Evolutionary conservation across 2,888 invertebrate genomes (phyloP).

Genomic region (Leptinotarsa haldemani): DNA sequence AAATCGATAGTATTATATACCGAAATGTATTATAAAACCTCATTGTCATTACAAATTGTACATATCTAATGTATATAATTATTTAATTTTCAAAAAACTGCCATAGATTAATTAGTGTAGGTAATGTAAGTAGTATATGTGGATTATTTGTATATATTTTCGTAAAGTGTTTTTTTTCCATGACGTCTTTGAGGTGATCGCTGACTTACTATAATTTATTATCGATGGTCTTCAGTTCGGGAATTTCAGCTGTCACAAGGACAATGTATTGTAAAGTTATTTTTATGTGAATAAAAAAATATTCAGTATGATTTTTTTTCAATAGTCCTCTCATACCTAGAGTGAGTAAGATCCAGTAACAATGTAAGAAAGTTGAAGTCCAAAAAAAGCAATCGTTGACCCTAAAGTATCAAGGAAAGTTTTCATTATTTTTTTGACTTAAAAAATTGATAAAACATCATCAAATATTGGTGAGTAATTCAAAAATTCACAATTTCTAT

Average conservation of each 20-base stretch:
- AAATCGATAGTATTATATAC: constrained; percentile 29
- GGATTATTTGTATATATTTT: constrained; percentile 20
- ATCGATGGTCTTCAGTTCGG: no score
- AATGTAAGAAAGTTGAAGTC: no score
- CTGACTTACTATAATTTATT: neutral
- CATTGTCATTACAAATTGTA: constrained; percentile 51
- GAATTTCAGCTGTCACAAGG: neutral
- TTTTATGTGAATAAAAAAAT: neutral
- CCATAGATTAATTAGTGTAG: constrained; percentile 32
- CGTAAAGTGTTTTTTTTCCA: constrained; percentile 6
- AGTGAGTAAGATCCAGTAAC: no score
- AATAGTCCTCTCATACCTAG: no score
- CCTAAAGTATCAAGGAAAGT: no score
- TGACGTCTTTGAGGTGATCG: neutral
- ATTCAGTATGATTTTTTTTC: no score
- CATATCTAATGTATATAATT: constrained; percentile 50
- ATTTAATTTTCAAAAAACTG: constrained; percentile 46
- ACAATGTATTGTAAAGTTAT: neutral
- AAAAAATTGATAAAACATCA: no score
- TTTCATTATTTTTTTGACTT: no score
- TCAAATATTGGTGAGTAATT: no score
- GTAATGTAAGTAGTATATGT: constrained; percentile 14
- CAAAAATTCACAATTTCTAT: no score
- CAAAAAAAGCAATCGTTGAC: no score
- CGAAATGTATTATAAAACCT: constrained; percentile 44